Percentiles rank a stretch among this genome's conserved stretches.
Evolutionary conservation across 2,888 invertebrate genomes (phyloP).

Genomic region (Apodemia duryi): DNA sequence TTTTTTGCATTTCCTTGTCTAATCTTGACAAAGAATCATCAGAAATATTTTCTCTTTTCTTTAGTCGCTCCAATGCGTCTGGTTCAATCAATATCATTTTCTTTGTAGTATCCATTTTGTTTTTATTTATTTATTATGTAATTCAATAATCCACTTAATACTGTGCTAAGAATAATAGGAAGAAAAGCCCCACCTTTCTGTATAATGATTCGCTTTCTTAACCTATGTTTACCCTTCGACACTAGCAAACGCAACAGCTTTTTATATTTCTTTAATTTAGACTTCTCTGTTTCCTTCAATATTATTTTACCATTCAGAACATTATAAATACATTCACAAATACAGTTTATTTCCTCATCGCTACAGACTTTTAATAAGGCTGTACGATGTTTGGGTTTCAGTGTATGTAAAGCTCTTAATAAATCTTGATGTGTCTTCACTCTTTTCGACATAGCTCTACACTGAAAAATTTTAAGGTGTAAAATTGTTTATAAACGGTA

Average conservation of each 20-base stretch:
- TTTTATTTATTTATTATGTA: not conserved
- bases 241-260: slow-evolving; percentile 18
- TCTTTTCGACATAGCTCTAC: slow-evolving; percentile 29
- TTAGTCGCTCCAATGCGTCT: not conserved
- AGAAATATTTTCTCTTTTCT: not conserved
- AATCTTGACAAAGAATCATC: slow-evolving; percentile 25
- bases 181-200: slow-evolving; percentile 24
- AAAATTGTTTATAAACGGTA: not conserved
- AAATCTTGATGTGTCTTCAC: slow-evolving; percentile 30
- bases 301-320: slow-evolving; percentile 22
- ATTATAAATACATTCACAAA: slow-evolving; percentile 19
- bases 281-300: slow-evolving; percentile 15
- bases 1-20: slow-evolving; percentile 31
- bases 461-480: slow-evolving; percentile 27
- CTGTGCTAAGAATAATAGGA: slow-evolving; percentile 22
- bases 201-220: slow-evolving; percentile 20
- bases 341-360: slow-evolving; percentile 10
- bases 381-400: slow-evolving; percentile 5
- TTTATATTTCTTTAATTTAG: slow-evolving; percentile 19
- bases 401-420: slow-evolving; percentile 23
- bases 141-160: slow-evolving; percentile 18
- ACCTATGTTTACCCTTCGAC: not conserved
- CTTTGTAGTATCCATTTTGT: not conserved
- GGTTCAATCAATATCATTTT: slow-evolving; percentile 8
- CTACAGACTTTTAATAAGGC: slow-evolving; percentile 4